Evolutionary conservation across 2,797 vertebrate species (phyloP), one percentile per base, ranked within the genome.

Genomic region (Eidolon dupreanum): DNA sequence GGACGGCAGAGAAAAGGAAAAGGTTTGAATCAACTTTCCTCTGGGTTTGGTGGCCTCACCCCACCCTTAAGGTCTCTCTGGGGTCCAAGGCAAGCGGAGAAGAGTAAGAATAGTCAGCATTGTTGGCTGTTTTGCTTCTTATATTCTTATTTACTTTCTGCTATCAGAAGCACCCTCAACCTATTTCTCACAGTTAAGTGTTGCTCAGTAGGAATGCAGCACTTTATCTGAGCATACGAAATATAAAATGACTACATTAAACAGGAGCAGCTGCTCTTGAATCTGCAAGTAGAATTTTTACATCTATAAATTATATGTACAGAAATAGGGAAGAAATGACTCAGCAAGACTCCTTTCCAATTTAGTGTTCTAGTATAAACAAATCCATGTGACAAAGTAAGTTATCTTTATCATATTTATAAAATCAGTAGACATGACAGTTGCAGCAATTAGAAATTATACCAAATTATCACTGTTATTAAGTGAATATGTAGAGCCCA

Each of bases 181-280:
- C 84, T 92, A 93, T 92, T 97, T 96, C 89, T 94, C 81, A 91
- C 31, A 88, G 96, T 88, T 93, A 96, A 96, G 94, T 90, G 77
- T 77, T 94, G 94, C 94, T 94, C 88, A 88, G 61, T 93, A 96
- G 83, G 83, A 97, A 94, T 82, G 81, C 16, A 57, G 70, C 83
- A 49, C 81, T 95, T 97, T 97, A 95, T 96, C 93, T 96, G 95
- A 91, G 86, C 95, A 90, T 66, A 94, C 24, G 83, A 97, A 97
- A 96, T 96, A 92, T 82, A 93, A 97, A 96, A 96, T 68, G 77
- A 90, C 84, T 96, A 78, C 55, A 95, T 95, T 97, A 96, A 96
- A 94, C 74, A 88, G 81, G 96, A 98, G 92, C 97, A 98, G 96
- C 97, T 98, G 97, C 96, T 98, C 88, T 81, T 97, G 93, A 98